Percentiles rank a stretch among this genome's conserved stretches.
Evolutionary conservation across 2,888 invertebrate genomes (phyloP).

Genomic region (Phymatocera aterrima): DNA sequence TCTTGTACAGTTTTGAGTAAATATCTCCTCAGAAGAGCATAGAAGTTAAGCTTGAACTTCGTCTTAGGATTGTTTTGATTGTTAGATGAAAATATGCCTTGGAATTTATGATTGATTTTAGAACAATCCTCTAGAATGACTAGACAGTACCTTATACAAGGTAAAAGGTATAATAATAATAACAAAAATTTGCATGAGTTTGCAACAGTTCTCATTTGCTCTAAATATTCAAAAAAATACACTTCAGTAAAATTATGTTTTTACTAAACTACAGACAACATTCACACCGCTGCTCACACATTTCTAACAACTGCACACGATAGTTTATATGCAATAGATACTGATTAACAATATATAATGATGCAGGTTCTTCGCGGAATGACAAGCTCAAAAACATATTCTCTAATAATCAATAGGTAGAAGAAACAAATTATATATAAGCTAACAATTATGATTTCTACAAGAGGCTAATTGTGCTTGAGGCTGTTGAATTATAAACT

Average conservation of each 20-base stretch:
- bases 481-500: too few species aligned
- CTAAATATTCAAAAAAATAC: background rate
- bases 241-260: background rate
- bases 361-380: too few species aligned
- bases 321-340: background rate
- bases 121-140: background rate
- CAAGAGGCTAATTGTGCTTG: too few species aligned
- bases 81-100: background rate
- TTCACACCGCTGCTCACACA: background rate
- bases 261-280: constrained; percentile 6
- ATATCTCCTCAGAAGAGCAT: background rate
- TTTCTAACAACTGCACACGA: background rate
- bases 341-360: too few species aligned
- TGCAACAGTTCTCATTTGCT: background rate
- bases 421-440: too few species aligned
- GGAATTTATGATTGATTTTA: background rate
- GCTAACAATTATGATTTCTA: too few species aligned
- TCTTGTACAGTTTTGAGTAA: constrained; percentile 2
- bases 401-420: too few species aligned
- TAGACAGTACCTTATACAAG: background rate
- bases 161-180: background rate
- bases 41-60: background rate
- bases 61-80: background rate
- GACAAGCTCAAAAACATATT: too few species aligned
- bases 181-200: background rate